These are phyloP conservation scores for Clarias fuscus DNA, from an alignment of 2,797 vertebrate genomes.

Conservation along the genomic window DNA sequence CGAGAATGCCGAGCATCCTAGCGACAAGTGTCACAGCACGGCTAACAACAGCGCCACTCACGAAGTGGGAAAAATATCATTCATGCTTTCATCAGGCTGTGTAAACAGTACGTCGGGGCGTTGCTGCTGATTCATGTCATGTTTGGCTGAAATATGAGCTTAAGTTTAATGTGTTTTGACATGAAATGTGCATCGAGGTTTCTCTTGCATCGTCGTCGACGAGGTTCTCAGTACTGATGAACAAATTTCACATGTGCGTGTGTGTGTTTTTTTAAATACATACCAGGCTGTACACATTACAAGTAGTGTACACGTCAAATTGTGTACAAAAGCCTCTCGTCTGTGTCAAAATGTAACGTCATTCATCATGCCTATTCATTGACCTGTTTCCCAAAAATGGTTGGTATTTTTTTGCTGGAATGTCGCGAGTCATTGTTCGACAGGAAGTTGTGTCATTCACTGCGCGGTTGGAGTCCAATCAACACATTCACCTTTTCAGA, in stretches of 20 bases:
- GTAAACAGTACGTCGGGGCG: constrained; percentile 14
- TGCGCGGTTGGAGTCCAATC: not conserved
- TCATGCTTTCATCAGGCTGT: constrained; percentile 12
- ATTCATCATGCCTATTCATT: not conserved
- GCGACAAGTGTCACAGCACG: constrained; percentile 22
- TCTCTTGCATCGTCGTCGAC: not conserved
- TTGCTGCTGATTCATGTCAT: not conserved
- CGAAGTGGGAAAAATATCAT: constrained; percentile 11
- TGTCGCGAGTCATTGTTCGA: not conserved
- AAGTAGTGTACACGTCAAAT: not conserved
- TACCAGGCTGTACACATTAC: not conserved
- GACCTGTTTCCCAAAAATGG: constrained; percentile 4
- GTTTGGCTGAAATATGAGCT: not conserved
- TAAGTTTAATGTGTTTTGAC: not conserved
- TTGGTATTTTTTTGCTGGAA: constrained; percentile 5
- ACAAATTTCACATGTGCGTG: not conserved
- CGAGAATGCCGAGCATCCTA: constrained; percentile 20
- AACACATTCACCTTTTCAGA: too few species aligned
- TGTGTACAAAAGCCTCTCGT: not conserved
- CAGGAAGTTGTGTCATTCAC: not conserved
- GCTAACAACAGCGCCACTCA: constrained; percentile 4
- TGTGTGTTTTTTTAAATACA: not conserved
- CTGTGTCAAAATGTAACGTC: not conserved
- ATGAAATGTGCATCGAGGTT: not conserved
- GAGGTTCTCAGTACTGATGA: not conserved